Conservation (phyloP, 2,888 invertebrate genomes). For the Lomographa bimaculata region DNA sequence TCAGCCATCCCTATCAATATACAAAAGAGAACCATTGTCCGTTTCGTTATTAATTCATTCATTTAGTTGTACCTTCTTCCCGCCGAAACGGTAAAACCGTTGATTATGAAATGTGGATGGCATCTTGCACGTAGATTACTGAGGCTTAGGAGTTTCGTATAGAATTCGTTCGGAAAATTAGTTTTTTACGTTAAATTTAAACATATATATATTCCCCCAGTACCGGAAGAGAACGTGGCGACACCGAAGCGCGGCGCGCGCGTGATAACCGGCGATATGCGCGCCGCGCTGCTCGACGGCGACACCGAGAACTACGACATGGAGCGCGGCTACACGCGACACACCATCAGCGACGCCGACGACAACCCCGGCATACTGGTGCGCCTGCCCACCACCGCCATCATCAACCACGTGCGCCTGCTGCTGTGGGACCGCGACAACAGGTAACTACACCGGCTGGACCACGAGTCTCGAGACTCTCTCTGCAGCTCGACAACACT, state of each 20-base stretch:
- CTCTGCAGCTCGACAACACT: too few species aligned
- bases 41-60: too few species aligned
- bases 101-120: too few species aligned
- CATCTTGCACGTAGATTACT: too few species aligned
- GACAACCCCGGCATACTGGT: conserved; percentile 91
- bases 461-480: too few species aligned
- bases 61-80: too few species aligned
- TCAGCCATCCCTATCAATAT: too few species aligned
- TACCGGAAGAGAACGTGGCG: conserved; percentile 97
- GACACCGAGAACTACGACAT: conserved; percentile 94
- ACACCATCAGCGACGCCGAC: conserved; percentile 90
- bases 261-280: conserved; percentile 95
- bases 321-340: conserved; percentile 96
- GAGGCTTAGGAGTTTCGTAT: too few species aligned
- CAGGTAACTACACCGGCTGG: conserved; percentile 67
- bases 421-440: conserved; percentile 97
- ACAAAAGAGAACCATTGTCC: too few species aligned
- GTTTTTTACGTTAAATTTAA: too few species aligned
- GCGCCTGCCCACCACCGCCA: conserved; percentile 91
- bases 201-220: conserved; percentile 78
- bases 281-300: conserved; percentile 94
- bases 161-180: too few species aligned
- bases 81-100: too few species aligned
- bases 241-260: conserved; percentile 90
- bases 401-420: conserved; percentile 96